phyloP scores from a whole-genome alignment of 35 echinoderm and acorn worm species.

The Nesometra sesokonis region DNA sequence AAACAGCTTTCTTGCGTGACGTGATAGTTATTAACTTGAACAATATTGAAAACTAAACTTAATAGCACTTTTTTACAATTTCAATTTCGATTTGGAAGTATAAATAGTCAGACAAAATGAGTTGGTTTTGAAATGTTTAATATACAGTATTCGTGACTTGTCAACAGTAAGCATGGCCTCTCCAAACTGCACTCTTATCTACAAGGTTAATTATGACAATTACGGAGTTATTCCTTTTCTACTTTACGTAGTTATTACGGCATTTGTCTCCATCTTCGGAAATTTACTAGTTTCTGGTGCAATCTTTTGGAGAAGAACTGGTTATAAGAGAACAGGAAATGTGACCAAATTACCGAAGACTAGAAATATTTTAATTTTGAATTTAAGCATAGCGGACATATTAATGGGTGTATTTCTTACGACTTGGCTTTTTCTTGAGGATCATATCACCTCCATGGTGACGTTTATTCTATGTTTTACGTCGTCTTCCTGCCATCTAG shows the following conservation, averaged over 20 bases:
- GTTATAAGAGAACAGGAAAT: neutral
- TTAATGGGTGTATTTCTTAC: neutral
- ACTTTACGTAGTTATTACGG: neutral
- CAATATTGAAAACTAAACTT: too few species aligned
- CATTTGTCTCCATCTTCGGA: neutral
- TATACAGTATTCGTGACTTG: too few species aligned
- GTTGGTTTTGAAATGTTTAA: too few species aligned
- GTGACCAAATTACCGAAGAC: neutral
- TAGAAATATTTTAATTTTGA: neutral
- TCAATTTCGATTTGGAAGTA: too few species aligned
- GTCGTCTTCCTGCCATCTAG: neutral
- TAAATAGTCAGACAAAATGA: too few species aligned
- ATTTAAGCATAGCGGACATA: neutral
- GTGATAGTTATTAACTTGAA: too few species aligned
- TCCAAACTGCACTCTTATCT: too few species aligned
- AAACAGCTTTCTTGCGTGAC: too few species aligned
- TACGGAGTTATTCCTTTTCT: neutral
- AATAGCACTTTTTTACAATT: too few species aligned
- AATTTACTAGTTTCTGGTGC: neutral
- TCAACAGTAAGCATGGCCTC: too few species aligned
- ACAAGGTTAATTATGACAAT: too few species aligned
- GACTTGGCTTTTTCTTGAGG: neutral
- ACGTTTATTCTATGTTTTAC: neutral
- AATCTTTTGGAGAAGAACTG: neutral
- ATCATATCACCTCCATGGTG: neutral